phyloP scores from a whole-genome alignment of 1,140 invertebrate genomes.

The Phenacoccus solenopsis region DNA sequence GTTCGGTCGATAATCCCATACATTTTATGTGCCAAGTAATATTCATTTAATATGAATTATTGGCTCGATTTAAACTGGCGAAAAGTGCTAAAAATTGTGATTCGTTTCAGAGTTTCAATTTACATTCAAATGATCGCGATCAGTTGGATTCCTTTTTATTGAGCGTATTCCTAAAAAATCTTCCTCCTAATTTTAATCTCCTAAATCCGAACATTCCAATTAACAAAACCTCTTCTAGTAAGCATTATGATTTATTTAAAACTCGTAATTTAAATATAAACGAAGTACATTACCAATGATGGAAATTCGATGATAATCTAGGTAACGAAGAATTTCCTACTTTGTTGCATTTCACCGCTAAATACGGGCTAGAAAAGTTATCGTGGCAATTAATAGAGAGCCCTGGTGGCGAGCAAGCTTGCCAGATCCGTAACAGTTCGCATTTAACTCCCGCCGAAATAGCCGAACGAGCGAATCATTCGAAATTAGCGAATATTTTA shows the following conservation, averaged over 20 bases:
- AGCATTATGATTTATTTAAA: too few relatives aligned
- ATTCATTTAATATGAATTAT: neutral
- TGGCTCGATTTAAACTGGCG: neutral
- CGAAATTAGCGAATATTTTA: constrained; percentile 53
- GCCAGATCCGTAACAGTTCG: constrained; percentile 60
- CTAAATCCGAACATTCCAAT: constrained; percentile 35
- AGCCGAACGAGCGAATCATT: constrained; percentile 56
- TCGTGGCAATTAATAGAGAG: constrained; percentile 70
- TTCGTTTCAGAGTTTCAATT: constrained; percentile 52
- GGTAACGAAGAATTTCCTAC: constrained; percentile 74
- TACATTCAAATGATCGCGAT: constrained; percentile 57
- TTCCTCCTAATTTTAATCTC: constrained; percentile 65
- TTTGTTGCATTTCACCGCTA: constrained; percentile 72
- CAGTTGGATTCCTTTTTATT: constrained; percentile 68
- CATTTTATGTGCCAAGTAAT: constrained; percentile 74
- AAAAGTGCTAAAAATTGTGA: neutral
- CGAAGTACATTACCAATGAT: neutral
- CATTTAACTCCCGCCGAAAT: constrained; percentile 66
- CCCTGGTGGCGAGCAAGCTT: constrained; percentile 64
- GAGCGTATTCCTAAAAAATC: constrained; percentile 63
- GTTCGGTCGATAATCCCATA: constrained; percentile 61
- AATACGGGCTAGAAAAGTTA: constrained; percentile 68
- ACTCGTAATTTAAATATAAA: too few relatives aligned
- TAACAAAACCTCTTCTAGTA: neutral
- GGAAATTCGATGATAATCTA: too few relatives aligned